Percentiles rank a stretch among this genome's conserved stretches.
Evolutionary conservation across 2,888 invertebrate species (phyloP).

Genomic region (Muscina levida): DNA sequence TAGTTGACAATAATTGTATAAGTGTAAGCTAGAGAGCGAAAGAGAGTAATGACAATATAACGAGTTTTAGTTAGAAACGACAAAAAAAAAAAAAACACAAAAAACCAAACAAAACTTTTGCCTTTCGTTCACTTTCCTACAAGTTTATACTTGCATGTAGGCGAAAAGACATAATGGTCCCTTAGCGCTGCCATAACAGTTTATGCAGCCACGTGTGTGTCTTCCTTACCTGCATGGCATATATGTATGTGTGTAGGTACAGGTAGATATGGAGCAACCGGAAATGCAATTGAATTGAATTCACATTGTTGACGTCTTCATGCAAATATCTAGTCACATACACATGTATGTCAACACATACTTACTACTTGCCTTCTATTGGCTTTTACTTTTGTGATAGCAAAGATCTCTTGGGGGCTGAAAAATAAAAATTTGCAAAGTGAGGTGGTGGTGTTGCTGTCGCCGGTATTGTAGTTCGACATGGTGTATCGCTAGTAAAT

Average conservation of each 20-base stretch:
- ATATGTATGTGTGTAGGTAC: neutral
- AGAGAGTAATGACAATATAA: constrained; percentile 41
- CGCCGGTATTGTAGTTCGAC: neutral
- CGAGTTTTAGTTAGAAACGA: constrained; percentile 8
- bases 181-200: neutral
- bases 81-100: neutral
- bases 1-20: neutral
- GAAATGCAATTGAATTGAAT: constrained; percentile 76
- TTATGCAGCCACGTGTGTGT: constrained; percentile 1
- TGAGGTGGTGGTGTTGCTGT: constrained; percentile 51
- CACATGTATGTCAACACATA: neutral
- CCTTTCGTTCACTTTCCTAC: neutral
- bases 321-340: neutral
- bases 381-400: constrained; percentile 44
- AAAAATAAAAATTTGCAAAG: too few species aligned
- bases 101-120: neutral
- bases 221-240: neutral
- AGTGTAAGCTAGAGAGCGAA: neutral
- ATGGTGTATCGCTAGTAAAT: constrained; percentile 47
- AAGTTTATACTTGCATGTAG: neutral
- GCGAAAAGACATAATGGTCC: neutral
- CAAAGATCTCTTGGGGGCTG: constrained; percentile 2
- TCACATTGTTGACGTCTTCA: constrained; percentile 56
- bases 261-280: constrained; percentile 75
- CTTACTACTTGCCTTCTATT: constrained; percentile 15